Base-by-base conservation (phyloP, 2,888 invertebrate species). In the Bombylius discolor region DNA sequence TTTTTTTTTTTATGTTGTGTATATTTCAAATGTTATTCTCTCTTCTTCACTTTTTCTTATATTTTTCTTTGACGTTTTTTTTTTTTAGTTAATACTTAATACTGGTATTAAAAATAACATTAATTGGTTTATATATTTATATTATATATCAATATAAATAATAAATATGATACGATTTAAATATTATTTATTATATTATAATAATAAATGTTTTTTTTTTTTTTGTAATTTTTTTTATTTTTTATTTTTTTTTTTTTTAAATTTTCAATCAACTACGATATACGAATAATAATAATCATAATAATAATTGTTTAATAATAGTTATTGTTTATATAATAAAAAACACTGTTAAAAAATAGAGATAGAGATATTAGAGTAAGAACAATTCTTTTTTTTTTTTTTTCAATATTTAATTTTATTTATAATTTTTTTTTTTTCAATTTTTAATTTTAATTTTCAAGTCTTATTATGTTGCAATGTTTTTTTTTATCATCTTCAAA, bases 61-160 rank as follows among this genome's bases (percentile, higher is more conserved):
- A 11, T 14, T 47, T 47, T 47, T 3, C 23, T 23, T 23, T 23
- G 4, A 31, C 14, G 4, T 51, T 39, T 53, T 48, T 31, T 42
- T 47, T 42, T 39, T 33, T 11, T 39, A 47, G 52, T 52, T 48
- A 51, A 51, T 45, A 55, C 44, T 55, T 57, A 57, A 57, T 57
- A 57, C 54, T 57, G 57, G 49, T 57, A 55, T 55, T 53, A 57
- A 57, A 57, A 57, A 57, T 57, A 57, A 54, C 57, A 57, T 57
- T 54, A 52, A 57, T 57, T 36, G 36, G 51, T 54, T 52, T 56
- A 52, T 52, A 48, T 56, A 51, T 51, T 39, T 56, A 56, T 46
- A 52, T 36, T 55, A 49, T 52, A 49, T 52, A 56, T 56, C 48
- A 56, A 52, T 56, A 52, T 52, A 56, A 52, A 52, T 56, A 56